Evolutionary conservation across 2,113 vertebrate species (phyloP).

Genomic region (Nibea coibor): DNA sequence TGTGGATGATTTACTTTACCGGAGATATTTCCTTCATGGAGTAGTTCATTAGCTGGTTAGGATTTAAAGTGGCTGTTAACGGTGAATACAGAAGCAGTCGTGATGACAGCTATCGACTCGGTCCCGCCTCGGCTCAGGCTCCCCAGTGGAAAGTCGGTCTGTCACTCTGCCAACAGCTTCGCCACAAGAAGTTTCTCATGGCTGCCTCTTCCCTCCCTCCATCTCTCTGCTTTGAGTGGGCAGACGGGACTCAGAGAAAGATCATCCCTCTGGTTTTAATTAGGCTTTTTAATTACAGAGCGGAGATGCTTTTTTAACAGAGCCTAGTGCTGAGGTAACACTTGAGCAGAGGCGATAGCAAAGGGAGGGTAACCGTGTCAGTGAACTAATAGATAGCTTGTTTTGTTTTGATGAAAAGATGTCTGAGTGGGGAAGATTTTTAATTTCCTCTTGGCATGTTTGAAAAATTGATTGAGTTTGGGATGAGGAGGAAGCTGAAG

Average conservation of each 20-base stretch:
- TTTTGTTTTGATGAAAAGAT: neutral
- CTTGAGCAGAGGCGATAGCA: slow-evolving; percentile 34
- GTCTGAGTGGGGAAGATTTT: neutral
- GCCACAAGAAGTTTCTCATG: slow-evolving; percentile 10
- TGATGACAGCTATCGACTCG: neutral
- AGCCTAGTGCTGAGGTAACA: slow-evolving; percentile 35
- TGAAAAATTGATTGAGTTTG: neutral
- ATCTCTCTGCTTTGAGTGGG: slow-evolving; percentile 39
- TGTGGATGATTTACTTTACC: neutral
- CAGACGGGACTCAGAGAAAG: slow-evolving; percentile 31
- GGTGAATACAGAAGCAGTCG: slow-evolving; percentile 4
- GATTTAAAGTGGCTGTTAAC: slow-evolving; percentile 12
- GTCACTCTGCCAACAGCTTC: slow-evolving; percentile 27
- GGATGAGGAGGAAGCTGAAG: neutral
- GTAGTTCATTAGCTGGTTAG: slow-evolving; percentile 37
- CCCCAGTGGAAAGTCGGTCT: slow-evolving; percentile 21
- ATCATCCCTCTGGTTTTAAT: slow-evolving; percentile 69
- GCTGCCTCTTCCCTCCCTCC: neutral
- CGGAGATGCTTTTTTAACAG: slow-evolving; percentile 42
- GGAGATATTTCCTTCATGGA: slow-evolving; percentile 10
- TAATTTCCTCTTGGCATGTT: neutral
- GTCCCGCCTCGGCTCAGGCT: slow-evolving; percentile 16
- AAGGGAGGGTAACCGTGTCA: slow-evolving; percentile 5
- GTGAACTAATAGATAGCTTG: neutral
- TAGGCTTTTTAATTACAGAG: slow-evolving; percentile 70